These are phyloP conservation scores for Microctenopoma lineatum DNA, from an alignment of 2,797 vertebrate species.

Conservation along the genomic window DNA sequence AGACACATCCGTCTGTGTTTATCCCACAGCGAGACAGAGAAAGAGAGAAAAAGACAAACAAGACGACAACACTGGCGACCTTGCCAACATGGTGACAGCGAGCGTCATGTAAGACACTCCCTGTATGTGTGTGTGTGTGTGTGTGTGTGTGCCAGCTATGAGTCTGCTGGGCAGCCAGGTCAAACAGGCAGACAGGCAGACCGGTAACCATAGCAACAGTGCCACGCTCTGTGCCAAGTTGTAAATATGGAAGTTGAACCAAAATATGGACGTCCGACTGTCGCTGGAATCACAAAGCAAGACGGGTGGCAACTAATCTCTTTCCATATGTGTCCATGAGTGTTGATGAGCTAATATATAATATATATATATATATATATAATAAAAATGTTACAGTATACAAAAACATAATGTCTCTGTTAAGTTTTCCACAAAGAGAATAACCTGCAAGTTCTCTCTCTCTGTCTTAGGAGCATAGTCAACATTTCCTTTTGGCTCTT, in stretches of 20 bases:
- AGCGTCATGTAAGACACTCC: slow-evolving; percentile 43
- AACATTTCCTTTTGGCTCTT: too few species aligned
- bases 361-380: too few species aligned
- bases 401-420: not conserved
- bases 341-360: not conserved
- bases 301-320: not conserved
- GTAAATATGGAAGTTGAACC: slow-evolving; percentile 47
- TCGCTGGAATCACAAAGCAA: not conserved
- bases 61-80: slow-evolving; percentile 55
- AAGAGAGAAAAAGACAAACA: slow-evolving; percentile 31
- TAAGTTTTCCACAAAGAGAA: not conserved
- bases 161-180: slow-evolving; percentile 63
- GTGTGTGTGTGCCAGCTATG: slow-evolving; percentile 27
- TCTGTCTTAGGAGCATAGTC: not conserved
- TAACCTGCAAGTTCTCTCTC: not conserved
- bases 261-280: slow-evolving; percentile 19
- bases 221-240: slow-evolving; percentile 43
- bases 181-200: slow-evolving; percentile 60
- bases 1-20: not conserved
- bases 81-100: slow-evolving; percentile 77
- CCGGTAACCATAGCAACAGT: slow-evolving; percentile 64
- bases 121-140: slow-evolving; percentile 21
- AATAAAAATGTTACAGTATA: too few species aligned
- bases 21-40: not conserved
- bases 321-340: not conserved